Conservation (phyloP, 2,888 invertebrate genomes). For the Merodon equestris region DNA sequence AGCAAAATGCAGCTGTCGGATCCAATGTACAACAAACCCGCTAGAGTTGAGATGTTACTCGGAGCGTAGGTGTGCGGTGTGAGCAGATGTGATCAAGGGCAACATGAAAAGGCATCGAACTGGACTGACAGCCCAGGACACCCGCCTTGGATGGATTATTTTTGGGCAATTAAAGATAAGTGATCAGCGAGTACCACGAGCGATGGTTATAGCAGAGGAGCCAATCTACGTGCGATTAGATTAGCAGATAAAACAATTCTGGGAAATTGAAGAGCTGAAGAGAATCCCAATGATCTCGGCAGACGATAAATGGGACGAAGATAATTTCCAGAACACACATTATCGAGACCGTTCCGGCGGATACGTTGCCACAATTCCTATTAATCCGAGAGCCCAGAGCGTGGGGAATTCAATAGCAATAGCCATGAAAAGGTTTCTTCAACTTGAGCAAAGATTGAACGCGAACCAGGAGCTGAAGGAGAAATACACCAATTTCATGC, state of each 20-base stretch:
- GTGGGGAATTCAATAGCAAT: slow-evolving; percentile 2
- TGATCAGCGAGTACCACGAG: neutral
- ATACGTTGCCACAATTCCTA: slow-evolving; percentile 16
- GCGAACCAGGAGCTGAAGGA: slow-evolving; percentile 7
- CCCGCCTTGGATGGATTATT: slow-evolving; percentile 24
- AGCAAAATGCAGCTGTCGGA: slow-evolving; percentile 16
- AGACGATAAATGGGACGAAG: slow-evolving; percentile 24
- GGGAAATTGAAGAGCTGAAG: slow-evolving; percentile 9
- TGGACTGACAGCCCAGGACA: slow-evolving; percentile 25
- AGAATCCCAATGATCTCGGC: neutral
- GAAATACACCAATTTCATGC: slow-evolving; percentile 19
- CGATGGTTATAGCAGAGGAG: slow-evolving; percentile 4
- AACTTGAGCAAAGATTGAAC: slow-evolving; percentile 5
- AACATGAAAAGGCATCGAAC: slow-evolving; percentile 9
- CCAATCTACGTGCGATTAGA: neutral
- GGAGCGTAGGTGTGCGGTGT: slow-evolving; percentile 25
- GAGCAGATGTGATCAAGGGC: slow-evolving; percentile 27
- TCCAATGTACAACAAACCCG: slow-evolving; percentile 9
- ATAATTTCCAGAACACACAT: slow-evolving; percentile 16
- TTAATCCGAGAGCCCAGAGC: neutral
- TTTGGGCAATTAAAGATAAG: slow-evolving; percentile 11
- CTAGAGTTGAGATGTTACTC: slow-evolving; percentile 15
- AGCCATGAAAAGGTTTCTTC: slow-evolving; percentile 20
- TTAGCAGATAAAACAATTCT: slow-evolving; percentile 10
- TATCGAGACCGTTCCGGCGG: slow-evolving; percentile 7